Evolutionary conservation across 2,113 vertebrate species (phyloP).

Genomic region (Seriola aureovittata): DNA sequence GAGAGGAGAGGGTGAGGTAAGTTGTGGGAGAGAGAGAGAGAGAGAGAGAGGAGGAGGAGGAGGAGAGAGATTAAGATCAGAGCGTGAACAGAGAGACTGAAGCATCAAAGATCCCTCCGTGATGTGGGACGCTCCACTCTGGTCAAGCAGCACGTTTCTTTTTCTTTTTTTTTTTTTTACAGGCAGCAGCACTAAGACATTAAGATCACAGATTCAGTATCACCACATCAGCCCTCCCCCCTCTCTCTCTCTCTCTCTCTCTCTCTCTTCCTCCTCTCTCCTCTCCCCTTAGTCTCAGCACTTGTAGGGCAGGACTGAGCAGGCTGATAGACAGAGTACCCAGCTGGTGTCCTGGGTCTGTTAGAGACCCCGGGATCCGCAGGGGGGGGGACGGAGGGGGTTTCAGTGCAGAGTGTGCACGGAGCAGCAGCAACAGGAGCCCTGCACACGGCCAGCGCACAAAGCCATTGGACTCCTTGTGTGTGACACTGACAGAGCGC

Average conservation of each 20-base stretch:
- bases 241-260: constrained; percentile 1
- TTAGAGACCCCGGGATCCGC: constrained; percentile 48
- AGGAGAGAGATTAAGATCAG: constrained; percentile 30
- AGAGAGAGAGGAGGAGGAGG: constrained; percentile 33
- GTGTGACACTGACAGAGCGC: constrained; percentile 59
- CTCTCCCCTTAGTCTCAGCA: constrained; percentile 42
- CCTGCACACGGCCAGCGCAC: constrained; percentile 23
- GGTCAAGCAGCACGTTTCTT: constrained; percentile 26
- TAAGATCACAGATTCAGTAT: constrained; percentile 43
- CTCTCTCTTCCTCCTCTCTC: neutral
- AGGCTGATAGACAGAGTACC: constrained; percentile 48
- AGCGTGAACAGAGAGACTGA: constrained; percentile 35
- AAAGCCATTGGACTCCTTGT: constrained; percentile 58
- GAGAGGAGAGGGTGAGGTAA: constrained; percentile 64
- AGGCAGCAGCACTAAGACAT: constrained; percentile 54
- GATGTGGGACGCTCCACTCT: constrained; percentile 43
- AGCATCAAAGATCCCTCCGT: constrained; percentile 27
- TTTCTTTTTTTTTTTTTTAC: constrained; percentile 32
- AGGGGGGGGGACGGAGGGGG: constrained; percentile 40
- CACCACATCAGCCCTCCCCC: constrained; percentile 56
- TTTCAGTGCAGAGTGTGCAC: constrained; percentile 32
- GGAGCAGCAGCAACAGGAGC: constrained; percentile 63
- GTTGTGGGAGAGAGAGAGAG: constrained; percentile 37
- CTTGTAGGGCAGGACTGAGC: constrained; percentile 64
- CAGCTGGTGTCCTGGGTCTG: constrained; percentile 68